Conservation (phyloP, 2,113 vertebrate species). For the Ascaphus truei region DNA sequence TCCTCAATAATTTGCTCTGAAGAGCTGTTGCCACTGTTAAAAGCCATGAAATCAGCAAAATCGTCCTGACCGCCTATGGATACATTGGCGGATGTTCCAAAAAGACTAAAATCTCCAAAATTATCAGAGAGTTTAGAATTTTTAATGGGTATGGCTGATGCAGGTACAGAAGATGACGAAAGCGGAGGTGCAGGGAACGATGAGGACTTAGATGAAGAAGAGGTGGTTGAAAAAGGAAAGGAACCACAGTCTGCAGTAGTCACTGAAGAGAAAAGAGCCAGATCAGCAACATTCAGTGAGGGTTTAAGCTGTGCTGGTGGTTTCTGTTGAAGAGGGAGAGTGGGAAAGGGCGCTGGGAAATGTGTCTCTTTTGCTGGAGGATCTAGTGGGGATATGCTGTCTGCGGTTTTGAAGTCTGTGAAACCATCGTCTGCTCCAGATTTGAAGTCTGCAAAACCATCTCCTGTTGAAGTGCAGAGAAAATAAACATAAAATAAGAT, state of each 20-base stretch:
- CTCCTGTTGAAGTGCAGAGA: slow-evolving; percentile 63
- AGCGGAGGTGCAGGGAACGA: slow-evolving; percentile 42
- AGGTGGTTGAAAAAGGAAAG: slow-evolving; percentile 48
- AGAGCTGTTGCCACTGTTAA: slow-evolving; percentile 71
- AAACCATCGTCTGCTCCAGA: slow-evolving; percentile 85
- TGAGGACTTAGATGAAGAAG: slow-evolving; percentile 47
- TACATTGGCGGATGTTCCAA: slow-evolving; percentile 72
- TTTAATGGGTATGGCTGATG: slow-evolving; percentile 49
- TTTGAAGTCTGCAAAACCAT: slow-evolving; percentile 91
- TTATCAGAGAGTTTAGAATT: slow-evolving; percentile 69
- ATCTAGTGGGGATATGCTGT: slow-evolving; percentile 90
- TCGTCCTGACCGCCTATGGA: slow-evolving; percentile 74
- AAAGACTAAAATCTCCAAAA: slow-evolving; percentile 92
- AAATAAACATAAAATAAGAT: background rate
- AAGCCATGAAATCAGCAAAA: slow-evolving; percentile 97
- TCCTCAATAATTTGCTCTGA: slow-evolving; percentile 53
- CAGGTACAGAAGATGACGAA: slow-evolving; percentile 43
- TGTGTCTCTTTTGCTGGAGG: slow-evolving; percentile 76
- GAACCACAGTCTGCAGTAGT: slow-evolving; percentile 54
- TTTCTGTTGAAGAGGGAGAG: slow-evolving; percentile 71
- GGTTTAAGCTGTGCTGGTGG: slow-evolving; percentile 74
- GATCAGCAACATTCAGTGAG: slow-evolving; percentile 83
- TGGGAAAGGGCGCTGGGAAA: slow-evolving; percentile 76
- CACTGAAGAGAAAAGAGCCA: slow-evolving; percentile 86
- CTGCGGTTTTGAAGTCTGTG: slow-evolving; percentile 96